Conservation (phyloP, 2,888 invertebrate genomes). For the Drosophila meridionalis region DNA sequence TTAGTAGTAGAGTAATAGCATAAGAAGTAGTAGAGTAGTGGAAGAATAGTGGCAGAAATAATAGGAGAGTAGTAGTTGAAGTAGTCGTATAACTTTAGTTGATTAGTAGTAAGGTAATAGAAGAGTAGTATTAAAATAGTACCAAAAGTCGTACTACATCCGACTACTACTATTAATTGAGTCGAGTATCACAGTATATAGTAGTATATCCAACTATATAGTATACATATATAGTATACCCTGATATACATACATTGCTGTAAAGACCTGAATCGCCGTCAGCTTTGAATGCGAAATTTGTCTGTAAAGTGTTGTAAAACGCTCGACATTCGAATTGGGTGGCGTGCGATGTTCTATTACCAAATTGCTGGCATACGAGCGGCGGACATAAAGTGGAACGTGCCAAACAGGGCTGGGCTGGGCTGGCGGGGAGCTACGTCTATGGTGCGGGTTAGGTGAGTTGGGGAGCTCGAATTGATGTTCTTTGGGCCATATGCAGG, state of each 20-base stretch:
- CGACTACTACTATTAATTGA: not conserved
- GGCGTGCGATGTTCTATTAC: constrained; percentile 20
- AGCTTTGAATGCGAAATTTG: constrained; percentile 1
- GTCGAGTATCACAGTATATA: not conserved
- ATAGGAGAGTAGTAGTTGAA: not conserved
- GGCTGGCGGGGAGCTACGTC: not conserved
- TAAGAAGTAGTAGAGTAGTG: not conserved
- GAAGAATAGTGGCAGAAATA: not conserved
- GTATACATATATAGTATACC: not conserved
- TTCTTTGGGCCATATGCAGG: constrained; percentile 5
- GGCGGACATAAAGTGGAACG: constrained; percentile 15
- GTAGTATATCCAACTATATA: not conserved
- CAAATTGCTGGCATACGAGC: constrained; percentile 31
- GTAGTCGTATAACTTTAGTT: not conserved
- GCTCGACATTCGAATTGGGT: constrained; percentile 13
- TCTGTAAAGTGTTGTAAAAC: constrained; percentile 9
- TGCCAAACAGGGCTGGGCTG: not conserved
- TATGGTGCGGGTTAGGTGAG: not conserved
- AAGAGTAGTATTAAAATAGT: not conserved
- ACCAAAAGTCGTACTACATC: not conserved
- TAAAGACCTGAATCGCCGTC: not conserved
- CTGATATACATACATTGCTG: too few relatives aligned
- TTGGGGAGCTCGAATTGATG: not conserved
- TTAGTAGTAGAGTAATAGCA: not conserved
- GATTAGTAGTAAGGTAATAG: not conserved